Evolutionary conservation across 2,113 vertebrate genomes (phyloP).

Genomic region (Chunga burmeisteri): DNA sequence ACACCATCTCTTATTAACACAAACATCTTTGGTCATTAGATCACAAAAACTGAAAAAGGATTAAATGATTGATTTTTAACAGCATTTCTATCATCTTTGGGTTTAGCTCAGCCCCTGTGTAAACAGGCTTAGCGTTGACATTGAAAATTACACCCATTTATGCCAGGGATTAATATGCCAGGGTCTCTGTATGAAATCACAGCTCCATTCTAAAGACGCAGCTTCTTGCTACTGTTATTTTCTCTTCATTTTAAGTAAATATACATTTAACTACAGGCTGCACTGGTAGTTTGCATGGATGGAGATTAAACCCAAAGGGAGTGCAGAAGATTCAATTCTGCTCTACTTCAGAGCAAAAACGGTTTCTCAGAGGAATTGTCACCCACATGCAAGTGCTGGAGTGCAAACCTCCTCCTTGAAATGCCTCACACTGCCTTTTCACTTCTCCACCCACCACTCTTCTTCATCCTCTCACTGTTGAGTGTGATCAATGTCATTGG

Average conservation of each 20-base stretch:
- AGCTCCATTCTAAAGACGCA: neutral
- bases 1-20: neutral
- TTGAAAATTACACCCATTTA: neutral
- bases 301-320: neutral
- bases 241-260: neutral
- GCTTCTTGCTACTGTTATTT: neutral
- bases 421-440: constrained; percentile 35
- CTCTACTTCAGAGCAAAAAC: constrained; percentile 4
- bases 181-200: neutral
- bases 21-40: neutral
- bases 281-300: neutral
- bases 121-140: constrained; percentile 6
- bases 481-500: constrained; percentile 38
- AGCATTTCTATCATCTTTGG: neutral
- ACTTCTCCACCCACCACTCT: constrained; percentile 38
- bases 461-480: constrained; percentile 28
- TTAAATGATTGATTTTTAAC: constrained; percentile 11
- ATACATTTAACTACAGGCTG: neutral
- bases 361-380: constrained; percentile 17
- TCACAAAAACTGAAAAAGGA: neutral
- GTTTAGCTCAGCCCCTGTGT: neutral
- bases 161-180: neutral
- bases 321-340: neutral
- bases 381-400: constrained; percentile 20
- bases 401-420: constrained; percentile 28